Base-by-base conservation (phyloP, 2,888 invertebrate genomes). In the Temnothorax ravouxi region DNA sequence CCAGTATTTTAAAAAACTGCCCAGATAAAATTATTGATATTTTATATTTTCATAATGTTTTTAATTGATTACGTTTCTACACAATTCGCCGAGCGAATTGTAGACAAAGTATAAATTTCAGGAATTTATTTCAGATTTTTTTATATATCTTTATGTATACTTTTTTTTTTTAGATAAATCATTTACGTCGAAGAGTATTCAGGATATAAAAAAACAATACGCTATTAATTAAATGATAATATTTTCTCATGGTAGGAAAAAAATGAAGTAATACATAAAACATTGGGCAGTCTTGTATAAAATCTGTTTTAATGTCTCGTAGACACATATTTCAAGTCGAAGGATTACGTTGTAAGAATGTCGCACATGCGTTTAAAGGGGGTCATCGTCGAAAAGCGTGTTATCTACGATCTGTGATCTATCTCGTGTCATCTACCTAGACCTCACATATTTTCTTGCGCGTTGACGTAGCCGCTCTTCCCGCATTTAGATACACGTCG, bases 341-440 rank as follows among this genome's bases (percentile, higher is more conserved):
- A 21, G 38, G 25, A 38, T 66, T 52, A 52, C 52, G 41, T 25
- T 15, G n/a, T 25, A 38, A 64, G 52, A 52, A 52, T 56, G 64
- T 76, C 52, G 52, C 52, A 21, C 64, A 25, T 8, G 41, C 52
- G 59, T 38, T 79, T 44, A 71, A 79, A 79, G 34, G 79, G 79
- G 79, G 79, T 71, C 79, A 41, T 56, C 79, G 71, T 59, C 79
- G 79, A 79, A 79, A 79, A 72, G 72, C 79, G 13, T 59, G 59
- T 38, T 79, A 72, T 79, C 79, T 59, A 38, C 59, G 79, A 71
- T 71, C 79, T 71, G 72, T 59, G 79, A 79, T 79, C 79, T 72
- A 79, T 79, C 79, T 79, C 79, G 79, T 79, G 79, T 79, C 83
- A 83, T 83, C 83, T 83, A 83, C 64, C 83, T 80, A 56, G 82